phyloP scores from a whole-genome alignment of 2,113 vertebrate species.

The Prionailurus bengalensis region DNA sequence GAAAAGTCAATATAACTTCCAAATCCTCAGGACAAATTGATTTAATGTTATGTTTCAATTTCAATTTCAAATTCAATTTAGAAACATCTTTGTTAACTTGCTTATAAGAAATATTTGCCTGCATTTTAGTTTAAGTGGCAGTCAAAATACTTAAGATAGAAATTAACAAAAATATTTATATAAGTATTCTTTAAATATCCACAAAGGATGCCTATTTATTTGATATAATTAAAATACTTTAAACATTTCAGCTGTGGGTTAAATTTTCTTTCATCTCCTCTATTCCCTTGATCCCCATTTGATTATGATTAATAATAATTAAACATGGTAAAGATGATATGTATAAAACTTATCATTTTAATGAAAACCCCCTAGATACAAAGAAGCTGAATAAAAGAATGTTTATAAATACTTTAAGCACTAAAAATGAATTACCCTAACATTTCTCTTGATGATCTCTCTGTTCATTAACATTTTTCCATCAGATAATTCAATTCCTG shows the following conservation, averaged over 20 bases:
- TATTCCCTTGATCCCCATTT: not conserved
- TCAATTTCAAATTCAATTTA: conserved; percentile 57
- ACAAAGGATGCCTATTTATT: not conserved
- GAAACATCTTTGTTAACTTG: conserved; percentile 41
- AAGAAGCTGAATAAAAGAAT: not conserved
- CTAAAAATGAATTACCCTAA: conserved; percentile 92
- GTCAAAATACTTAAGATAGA: not conserved
- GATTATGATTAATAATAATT: conserved; percentile 45
- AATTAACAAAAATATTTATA: not conserved
- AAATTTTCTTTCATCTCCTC: not conserved
- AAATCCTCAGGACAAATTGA: conserved; percentile 62
- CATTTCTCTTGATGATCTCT: conserved; percentile 97
- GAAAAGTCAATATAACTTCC: conserved; percentile 73
- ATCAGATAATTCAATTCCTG: conserved; percentile 94
- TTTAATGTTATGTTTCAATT: conserved; percentile 50
- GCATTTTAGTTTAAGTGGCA: not conserved
- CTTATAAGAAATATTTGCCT: conserved; percentile 42
- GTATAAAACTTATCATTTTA: conserved; percentile 31
- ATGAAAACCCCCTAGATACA: not conserved
- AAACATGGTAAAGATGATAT: conserved; percentile 4
- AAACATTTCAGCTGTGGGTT: not conserved
- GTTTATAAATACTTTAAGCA: conserved; percentile 63
- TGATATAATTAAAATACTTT: conserved; percentile 12
- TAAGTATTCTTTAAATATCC: not conserved
- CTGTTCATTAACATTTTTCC: conserved; percentile 96